Percentiles rank a stretch among this genome's conserved stretches.
phyloP scores from a whole-genome alignment of 2,888 invertebrate species.

The Drosophila neotestacea region DNA sequence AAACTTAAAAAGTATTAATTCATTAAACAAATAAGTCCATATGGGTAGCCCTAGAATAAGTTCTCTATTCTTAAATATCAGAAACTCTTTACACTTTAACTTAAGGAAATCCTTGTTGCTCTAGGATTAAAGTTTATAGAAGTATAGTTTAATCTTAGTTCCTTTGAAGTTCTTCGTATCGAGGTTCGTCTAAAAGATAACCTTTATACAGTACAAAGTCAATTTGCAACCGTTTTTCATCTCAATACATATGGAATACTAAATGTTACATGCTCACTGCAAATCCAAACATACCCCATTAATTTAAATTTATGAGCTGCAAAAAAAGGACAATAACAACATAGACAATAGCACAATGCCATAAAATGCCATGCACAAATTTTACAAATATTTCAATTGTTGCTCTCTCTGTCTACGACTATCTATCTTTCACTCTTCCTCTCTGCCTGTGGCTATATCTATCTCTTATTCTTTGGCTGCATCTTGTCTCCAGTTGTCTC shows the following conservation, averaged over 20 bases:
- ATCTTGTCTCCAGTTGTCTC: slow-evolving; percentile 28
- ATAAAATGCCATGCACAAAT: slow-evolving; percentile 45
- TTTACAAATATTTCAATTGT: slow-evolving; percentile 52
- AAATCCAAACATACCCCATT: slow-evolving; percentile 1
- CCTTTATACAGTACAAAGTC: not conserved
- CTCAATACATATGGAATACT: not conserved
- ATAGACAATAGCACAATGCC: slow-evolving; percentile 25
- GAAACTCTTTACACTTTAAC: too few species aligned
- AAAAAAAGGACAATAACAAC: slow-evolving; percentile 1
- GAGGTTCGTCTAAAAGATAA: too few species aligned
- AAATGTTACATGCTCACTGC: not conserved
- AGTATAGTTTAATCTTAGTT: too few species aligned
- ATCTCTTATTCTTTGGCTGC: not conserved
- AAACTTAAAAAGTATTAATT: too few species aligned
- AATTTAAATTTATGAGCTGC: not conserved
- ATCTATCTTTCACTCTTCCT: not conserved
- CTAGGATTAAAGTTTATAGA: too few species aligned
- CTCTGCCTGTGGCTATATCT: not conserved
- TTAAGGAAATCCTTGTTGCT: too few species aligned
- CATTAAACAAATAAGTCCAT: too few species aligned
- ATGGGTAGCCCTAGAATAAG: too few species aligned
- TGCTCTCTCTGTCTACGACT: not conserved
- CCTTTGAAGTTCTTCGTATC: too few species aligned
- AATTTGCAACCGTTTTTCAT: not conserved
- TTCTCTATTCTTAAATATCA: too few species aligned